Percentiles rank a stretch among this genome's conserved stretches.
phyloP scores from a whole-genome alignment of 2,888 invertebrate species.

The Agelastica alni region DNA sequence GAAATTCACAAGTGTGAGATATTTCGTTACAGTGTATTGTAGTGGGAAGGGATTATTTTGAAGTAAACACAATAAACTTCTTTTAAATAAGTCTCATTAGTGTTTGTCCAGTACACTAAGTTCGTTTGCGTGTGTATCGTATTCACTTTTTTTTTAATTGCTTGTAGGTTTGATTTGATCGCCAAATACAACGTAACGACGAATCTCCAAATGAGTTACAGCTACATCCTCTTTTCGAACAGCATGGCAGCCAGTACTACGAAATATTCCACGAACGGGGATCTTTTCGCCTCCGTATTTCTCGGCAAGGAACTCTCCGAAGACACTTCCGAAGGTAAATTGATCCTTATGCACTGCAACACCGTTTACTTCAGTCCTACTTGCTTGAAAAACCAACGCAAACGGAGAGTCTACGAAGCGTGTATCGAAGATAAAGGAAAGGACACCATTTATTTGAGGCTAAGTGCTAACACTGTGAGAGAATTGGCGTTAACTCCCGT shows the following conservation, averaged over 20 bases:
- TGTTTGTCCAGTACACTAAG: too few species aligned
- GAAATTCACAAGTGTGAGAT: too few species aligned
- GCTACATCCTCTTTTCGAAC: constrained; percentile 71
- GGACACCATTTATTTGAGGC: constrained; percentile 73
- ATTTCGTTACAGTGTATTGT: too few species aligned
- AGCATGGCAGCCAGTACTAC: constrained; percentile 72
- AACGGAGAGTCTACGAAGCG: constrained; percentile 70
- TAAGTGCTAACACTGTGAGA: constrained; percentile 44
- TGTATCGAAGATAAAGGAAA: constrained; percentile 76
- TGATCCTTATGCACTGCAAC: constrained; percentile 77
- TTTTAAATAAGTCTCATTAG: too few species aligned
- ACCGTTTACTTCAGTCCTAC: constrained; percentile 61
- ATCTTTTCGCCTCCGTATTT: constrained; percentile 74
- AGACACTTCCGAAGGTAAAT: constrained; percentile 78
- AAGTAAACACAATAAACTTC: too few species aligned
- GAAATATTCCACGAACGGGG: constrained; percentile 76
- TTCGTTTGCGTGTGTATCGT: too few species aligned
- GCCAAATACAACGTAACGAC: constrained; percentile 73
- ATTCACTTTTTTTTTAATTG: too few species aligned
- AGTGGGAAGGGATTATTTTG: too few species aligned
- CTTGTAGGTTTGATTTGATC: constrained; percentile 59
- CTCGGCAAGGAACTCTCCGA: constrained; percentile 77
- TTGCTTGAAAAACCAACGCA: constrained; percentile 31
- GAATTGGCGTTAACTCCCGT: constrained; percentile 55
- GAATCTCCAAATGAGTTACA: constrained; percentile 66